Evolutionary conservation across 2,797 vertebrate species (phyloP), one percentile per base, ranked within the genome.

Genomic region (Lepidocolaptes lacrymiger): DNA sequence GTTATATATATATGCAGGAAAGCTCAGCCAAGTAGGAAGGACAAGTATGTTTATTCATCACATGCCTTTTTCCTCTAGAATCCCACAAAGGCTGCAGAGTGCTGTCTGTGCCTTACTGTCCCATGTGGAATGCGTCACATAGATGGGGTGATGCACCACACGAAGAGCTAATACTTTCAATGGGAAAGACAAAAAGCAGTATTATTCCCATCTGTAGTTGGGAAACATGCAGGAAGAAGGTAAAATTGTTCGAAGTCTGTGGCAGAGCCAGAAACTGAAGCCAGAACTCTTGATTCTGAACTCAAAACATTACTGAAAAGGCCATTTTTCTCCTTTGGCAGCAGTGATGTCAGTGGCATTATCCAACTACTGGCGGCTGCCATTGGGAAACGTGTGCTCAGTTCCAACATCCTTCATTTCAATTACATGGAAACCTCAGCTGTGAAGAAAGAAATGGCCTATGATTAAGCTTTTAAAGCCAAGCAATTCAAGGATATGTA

Each of bases 401-500:
- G 2, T 51, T 88, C 66, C 88, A 67, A 41, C 78, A 62, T 46
- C 61, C 81, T 75, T 91, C 54, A 63, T 67, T 71, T 61, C 58
- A 88, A 71, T 48, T 75, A 71, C 39, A 75, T n/a, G 49, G 89
- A 96, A 97, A 92, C 77, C 66, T 93, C 81, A 55, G 56, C 41
- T 62, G 23, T 46, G 55, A 67, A 77, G 71, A 66, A 96, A 85
- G 61, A 91, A 91, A 89, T 51, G 63, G 73, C 49, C 88, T 95
- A 66, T 88, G 94, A 97, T 93, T 74, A 75, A 91, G 91, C 62
- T 91, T 96, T 76, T 63, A 95, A 97, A 97, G 88, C 90, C 85
- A 93, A 93, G 96, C 91, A 96, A 94, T 97, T 94, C 96, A 78
- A 96, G 95, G 92, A 81, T 86, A 96, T 28, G 22, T 81, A 56